Base-by-base conservation (phyloP, 1,140 invertebrate species). In the Anagrus nilaparvatae region DNA sequence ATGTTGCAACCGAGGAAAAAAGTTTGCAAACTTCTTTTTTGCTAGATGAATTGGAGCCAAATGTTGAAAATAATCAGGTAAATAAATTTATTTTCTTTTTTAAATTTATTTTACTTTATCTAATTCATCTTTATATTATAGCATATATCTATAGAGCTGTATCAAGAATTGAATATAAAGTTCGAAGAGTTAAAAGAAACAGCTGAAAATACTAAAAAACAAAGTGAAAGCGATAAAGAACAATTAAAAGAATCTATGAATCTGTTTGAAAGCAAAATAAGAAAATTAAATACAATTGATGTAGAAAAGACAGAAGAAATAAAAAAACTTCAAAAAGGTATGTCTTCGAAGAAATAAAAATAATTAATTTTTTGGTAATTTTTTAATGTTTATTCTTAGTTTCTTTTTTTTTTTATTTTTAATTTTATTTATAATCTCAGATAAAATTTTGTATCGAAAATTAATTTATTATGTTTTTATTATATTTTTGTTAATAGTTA, bases 1-100 rank as follows among this genome's bases (percentile, higher is more conserved):
- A 3, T 13, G 8, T 29, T 5, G 21, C 46, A 35, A 43, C 44
- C 27, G 18, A 50, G 3, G 44, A 49, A 14, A 31, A 37, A 37
- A 27, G 16, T 36, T 19, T 40, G 18, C 43, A 49, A 24, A 44
- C 46, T 4, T 47, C 41, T 3, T 14, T 47, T 3, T 36, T 19
- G 5, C n/a, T 40, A 16, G 13, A 32, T 30, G 28, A n/a, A n/a
- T 12, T 13, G n/a, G 2, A 20, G 6, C n/a, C 7, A 41, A 8
- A 6, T 13, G 9, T 8, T 41, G 29, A 16, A 41, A 23, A 16
- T 14, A 13, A 16, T 14, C 14, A n/a, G 8, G 10, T 24, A 36
- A 9, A 35, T 36, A 12, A 36, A 23, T 7, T 21, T 39, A 39
- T 23, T 14, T 36, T 37, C 19, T 19, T 17, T 19, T 39, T 18